Evolutionary conservation across 2,888 invertebrate genomes (phyloP), one percentile per base, ranked within the genome.

Genomic region (Ichneumon xanthorius): DNA sequence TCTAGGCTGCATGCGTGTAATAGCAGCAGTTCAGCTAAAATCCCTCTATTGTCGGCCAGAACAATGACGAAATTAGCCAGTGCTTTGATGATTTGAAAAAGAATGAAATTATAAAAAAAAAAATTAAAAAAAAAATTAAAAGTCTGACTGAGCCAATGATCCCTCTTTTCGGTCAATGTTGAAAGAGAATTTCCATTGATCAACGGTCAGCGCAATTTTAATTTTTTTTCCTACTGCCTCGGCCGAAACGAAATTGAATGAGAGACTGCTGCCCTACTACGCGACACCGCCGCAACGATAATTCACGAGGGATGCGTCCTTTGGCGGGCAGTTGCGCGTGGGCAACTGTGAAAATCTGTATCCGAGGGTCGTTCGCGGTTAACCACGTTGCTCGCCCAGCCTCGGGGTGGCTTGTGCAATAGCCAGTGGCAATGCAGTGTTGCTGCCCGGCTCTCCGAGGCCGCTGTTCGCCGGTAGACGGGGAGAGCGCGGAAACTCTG

Each of bases 281-380:
- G 82, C 48, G 19, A 72, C 61, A 78, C 48, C 67, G 78, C 82
- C 80, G 65, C 77, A 84, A 82, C 61, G 73, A 72, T 80, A 84
- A 84, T 87, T 86, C 81, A 84, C 58, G 65, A 83, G 70, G 40
- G 63, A 78, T 67, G 61, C 67, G 63, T 72, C 70, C 76, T 82
- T 77, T 53, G 75, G 71, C 71, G 30, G 80, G 72, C 68, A 72
- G 37, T 50, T 50, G 40, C 67, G 33, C 67, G 70, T 79, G 79
- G 75, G 80, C 75, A 83, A 80, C 80, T 79, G 82, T 68, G 84
- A 84, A 86, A 87, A 87, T 86, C 86, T 84, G 81, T 81, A 83
- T 86, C 84, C 77, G 78, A 86, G 73, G 82, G 83, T 82, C 80
- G 73, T 86, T 87, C 70, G 78, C 45, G 86, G 82, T 70, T 50